A percentile compares a stretch with the other conserved stretches of the same genome.
phyloP scores from a whole-genome alignment of 2,113 vertebrate genomes.

The Holacanthus passer region DNA sequence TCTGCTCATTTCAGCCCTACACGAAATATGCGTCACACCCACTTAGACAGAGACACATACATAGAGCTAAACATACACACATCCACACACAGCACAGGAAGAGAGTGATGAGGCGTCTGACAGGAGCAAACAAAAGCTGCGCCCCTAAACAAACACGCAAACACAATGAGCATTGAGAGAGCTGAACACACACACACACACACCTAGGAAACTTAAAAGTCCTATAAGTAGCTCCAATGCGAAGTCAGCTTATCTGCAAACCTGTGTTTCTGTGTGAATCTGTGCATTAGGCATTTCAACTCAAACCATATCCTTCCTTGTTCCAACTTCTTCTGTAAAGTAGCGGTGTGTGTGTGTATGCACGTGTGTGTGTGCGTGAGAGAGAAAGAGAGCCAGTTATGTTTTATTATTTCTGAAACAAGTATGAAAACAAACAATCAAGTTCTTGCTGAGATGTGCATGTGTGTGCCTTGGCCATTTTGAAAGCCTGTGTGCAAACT shows the following conservation, averaged over 20 bases:
- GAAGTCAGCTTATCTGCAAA: conserved; percentile 59
- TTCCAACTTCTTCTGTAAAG: conserved; percentile 26
- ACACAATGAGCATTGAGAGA: conserved; percentile 79
- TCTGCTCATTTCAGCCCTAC: not conserved
- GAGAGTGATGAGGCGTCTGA: conserved; percentile 58
- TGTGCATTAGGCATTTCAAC: conserved; percentile 48
- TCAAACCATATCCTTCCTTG: conserved; percentile 59
- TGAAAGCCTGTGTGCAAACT: not conserved
- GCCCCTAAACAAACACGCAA: conserved; percentile 76
- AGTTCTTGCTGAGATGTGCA: not conserved
- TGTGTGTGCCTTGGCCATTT: not conserved
- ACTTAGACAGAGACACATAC: not conserved
- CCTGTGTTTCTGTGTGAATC: conserved; percentile 52
- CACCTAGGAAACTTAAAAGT: not conserved
- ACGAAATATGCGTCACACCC: not conserved
- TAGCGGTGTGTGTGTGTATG: conserved; percentile 8
- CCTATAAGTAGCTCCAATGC: conserved; percentile 34
- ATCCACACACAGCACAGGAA: conserved; percentile 55
- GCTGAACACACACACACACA: conserved; percentile 36
- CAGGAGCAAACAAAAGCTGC: conserved; percentile 71
- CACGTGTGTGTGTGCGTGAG: not conserved
- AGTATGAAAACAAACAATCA: conserved; percentile 49
- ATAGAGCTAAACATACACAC: not conserved
- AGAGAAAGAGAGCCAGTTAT: not conserved
- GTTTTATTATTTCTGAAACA: conserved; percentile 48